Conservation (phyloP, 2,888 invertebrate species). For the Stenodema calcarata region DNA sequence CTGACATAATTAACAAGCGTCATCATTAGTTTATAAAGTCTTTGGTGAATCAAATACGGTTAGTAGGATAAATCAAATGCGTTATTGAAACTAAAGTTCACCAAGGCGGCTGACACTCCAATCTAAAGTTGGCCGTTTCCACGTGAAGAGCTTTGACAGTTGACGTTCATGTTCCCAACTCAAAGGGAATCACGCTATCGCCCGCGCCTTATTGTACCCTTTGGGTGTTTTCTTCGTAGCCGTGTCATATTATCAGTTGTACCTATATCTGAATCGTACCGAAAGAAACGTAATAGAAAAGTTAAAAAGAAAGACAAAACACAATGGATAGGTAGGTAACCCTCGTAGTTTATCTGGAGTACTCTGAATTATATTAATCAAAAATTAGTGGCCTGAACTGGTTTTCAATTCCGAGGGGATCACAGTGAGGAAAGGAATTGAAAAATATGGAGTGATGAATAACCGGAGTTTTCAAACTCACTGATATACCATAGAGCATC, state of each 20-base stretch:
- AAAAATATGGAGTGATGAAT: too few species aligned
- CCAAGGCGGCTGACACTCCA: background rate
- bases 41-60: too few species aligned
- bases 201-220: background rate
- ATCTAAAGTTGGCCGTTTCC: background rate
- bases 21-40: too few species aligned
- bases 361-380: too few species aligned
- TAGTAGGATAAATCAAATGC: background rate
- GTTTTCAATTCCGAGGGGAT: too few species aligned
- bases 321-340: too few species aligned
- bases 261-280: background rate
- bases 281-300: background rate
- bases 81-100: background rate
- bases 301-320: background rate
- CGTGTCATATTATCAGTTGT: background rate
- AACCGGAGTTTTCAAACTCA: too few species aligned
- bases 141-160: background rate
- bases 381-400: too few species aligned
- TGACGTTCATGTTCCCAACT: constrained; percentile 1
- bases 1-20: too few species aligned
- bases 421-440: too few species aligned
- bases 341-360: too few species aligned
- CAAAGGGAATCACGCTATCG: background rate
- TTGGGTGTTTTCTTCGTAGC: background rate
- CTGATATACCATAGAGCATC: too few species aligned